These are phyloP conservation scores for Mustela lutreola DNA, from an alignment of 2,113 vertebrate species.

Conservation along the genomic window DNA sequence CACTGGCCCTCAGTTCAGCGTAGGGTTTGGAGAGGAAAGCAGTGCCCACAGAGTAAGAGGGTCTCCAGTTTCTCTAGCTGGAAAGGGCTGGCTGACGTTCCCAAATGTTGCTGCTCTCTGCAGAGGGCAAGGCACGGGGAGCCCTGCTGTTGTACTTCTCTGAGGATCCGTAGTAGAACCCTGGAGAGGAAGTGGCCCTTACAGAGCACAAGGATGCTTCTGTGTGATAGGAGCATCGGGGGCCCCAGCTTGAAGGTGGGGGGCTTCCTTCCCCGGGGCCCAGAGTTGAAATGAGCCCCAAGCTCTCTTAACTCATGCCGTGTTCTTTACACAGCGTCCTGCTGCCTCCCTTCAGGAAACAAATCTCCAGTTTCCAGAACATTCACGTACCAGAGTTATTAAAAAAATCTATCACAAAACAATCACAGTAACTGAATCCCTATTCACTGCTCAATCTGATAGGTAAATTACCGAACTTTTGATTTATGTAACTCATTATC, in stretches of 20 bases:
- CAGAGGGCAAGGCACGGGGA: background rate
- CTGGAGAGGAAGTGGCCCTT: background rate
- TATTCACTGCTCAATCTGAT: constrained; percentile 55
- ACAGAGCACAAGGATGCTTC: background rate
- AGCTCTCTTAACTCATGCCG: background rate
- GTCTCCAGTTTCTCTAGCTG: background rate
- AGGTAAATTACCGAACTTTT: constrained; percentile 69
- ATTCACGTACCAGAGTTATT: constrained; percentile 61
- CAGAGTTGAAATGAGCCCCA: background rate
- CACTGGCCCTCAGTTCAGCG: fast-evolving
- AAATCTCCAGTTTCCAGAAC: constrained; percentile 35
- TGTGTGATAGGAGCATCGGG: background rate
- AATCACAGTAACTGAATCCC: constrained; percentile 64
- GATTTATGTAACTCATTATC: constrained; percentile 81
- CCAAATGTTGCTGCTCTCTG: background rate
- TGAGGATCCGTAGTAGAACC: background rate
- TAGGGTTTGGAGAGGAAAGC: background rate
- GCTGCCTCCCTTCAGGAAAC: background rate
- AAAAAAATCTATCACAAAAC: constrained; percentile 76
- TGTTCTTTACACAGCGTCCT: background rate
- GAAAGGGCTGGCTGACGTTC: no score
- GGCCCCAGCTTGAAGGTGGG: background rate
- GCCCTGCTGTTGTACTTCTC: background rate
- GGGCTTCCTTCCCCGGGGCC: background rate
- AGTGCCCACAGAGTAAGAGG: background rate